phyloP scores from a whole-genome alignment of 2,797 vertebrate species.

The Amblyraja radiata region DNA sequence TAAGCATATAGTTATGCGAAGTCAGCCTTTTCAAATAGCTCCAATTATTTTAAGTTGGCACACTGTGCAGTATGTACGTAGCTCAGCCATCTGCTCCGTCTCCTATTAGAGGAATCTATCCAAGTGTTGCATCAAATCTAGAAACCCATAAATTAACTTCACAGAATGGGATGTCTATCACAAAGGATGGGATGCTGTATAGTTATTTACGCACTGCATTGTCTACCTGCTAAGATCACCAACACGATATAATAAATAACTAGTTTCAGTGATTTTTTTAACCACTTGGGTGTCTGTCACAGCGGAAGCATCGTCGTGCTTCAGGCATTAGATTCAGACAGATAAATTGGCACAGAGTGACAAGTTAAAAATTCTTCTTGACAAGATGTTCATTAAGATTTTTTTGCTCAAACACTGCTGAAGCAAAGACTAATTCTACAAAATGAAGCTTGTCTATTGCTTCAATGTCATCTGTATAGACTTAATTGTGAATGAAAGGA shows the following conservation, averaged over 20 bases:
- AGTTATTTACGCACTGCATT: background rate
- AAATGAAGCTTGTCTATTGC: background rate
- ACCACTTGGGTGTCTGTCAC: background rate
- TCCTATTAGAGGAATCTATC: background rate
- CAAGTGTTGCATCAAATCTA: background rate
- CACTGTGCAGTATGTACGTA: background rate
- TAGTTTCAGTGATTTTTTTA: background rate
- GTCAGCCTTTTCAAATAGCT: background rate
- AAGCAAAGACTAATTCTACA: background rate
- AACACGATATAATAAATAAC: background rate
- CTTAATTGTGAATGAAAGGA: background rate
- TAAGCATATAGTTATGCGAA: no score
- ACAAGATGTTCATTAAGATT: background rate
- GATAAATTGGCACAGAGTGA: background rate
- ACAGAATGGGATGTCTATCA: background rate
- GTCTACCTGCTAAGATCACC: background rate
- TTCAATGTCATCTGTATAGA: background rate
- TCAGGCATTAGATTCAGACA: background rate
- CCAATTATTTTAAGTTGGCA: slow-evolving; percentile 15
- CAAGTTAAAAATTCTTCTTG: background rate
- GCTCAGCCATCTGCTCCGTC: slow-evolving; percentile 17
- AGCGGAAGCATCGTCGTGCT: no score
- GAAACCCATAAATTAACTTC: background rate
- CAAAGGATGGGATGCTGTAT: background rate
- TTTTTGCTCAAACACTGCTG: background rate